These are phyloP conservation scores for Callorhinus ursinus DNA, from an alignment of 2,113 vertebrate genomes.

Conservation along the genomic window DNA sequence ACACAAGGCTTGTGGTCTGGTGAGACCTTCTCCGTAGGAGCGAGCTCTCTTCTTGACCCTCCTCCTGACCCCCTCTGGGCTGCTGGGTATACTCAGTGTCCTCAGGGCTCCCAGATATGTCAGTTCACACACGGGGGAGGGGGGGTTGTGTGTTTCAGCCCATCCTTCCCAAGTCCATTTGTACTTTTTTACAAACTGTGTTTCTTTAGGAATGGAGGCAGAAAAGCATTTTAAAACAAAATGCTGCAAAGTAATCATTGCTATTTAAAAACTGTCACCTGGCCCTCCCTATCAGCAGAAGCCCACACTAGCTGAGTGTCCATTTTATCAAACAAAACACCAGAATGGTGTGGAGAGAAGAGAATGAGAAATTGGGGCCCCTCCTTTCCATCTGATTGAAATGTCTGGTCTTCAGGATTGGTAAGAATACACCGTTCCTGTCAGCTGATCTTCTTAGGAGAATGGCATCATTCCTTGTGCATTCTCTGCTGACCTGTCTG, in stretches of 20 bases:
- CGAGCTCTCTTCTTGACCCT: not conserved
- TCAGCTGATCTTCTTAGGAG: not conserved
- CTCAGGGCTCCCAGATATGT: not conserved
- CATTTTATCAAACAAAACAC: not conserved
- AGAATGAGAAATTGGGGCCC: not conserved
- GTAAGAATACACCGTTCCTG: no score
- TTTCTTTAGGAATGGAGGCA: not conserved
- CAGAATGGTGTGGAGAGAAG: not conserved
- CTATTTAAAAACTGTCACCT: not conserved
- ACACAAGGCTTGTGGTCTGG: accelerated
- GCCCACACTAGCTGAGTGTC: not conserved
- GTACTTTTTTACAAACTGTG: not conserved
- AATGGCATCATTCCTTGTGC: not conserved
- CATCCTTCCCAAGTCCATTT: not conserved
- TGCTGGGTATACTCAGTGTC: not conserved
- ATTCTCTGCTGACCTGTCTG: not conserved
- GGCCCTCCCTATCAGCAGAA: not conserved
- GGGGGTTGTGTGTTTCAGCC: not conserved
- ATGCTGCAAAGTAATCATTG: not conserved
- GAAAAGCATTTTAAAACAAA: not conserved
- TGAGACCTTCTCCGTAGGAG: not conserved
- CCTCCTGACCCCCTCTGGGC: not conserved
- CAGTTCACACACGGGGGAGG: not conserved
- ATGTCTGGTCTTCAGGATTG: not conserved
- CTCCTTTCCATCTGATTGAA: not conserved